These are phyloP conservation scores for Helicoverpa assulta DNA, from an alignment of 2,888 invertebrate genomes.

Conservation along the genomic window DNA sequence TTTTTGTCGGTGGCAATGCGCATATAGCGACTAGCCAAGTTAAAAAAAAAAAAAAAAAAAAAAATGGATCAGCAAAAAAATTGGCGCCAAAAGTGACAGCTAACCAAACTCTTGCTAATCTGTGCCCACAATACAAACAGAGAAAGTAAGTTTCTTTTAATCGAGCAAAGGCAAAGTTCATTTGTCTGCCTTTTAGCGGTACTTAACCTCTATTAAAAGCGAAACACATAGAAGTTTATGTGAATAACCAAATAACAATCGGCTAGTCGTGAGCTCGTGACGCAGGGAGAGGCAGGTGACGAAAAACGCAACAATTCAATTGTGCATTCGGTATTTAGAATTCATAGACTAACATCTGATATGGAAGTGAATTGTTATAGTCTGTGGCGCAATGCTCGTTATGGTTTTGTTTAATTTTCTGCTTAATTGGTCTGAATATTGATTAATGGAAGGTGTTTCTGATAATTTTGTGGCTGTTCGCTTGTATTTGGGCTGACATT, in stretches of 20 bases:
- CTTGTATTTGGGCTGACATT: slow-evolving; percentile 34
- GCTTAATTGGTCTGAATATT: slow-evolving; percentile 50
- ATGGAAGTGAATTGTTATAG: slow-evolving; percentile 64
- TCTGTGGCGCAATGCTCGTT: slow-evolving; percentile 39
- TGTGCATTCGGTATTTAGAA: slow-evolving; percentile 67
- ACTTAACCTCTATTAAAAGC: slow-evolving; percentile 70
- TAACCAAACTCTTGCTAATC: slow-evolving; percentile 7
- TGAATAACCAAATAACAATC: slow-evolving; percentile 68
- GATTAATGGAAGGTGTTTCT: slow-evolving; percentile 33
- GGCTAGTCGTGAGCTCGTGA: slow-evolving; percentile 72
- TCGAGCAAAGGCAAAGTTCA: slow-evolving; percentile 57
- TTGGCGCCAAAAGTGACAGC: slow-evolving; percentile 11
- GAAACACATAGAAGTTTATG: slow-evolving; percentile 64
- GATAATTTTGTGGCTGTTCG: slow-evolving; percentile 20
- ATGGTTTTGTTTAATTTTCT: slow-evolving; percentile 51
- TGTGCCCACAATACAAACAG: slow-evolving; percentile 15
- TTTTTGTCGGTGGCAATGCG: too few species aligned
- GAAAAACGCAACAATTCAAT: slow-evolving; percentile 76
- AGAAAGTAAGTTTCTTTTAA: slow-evolving; percentile 49
- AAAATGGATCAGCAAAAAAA: background rate
- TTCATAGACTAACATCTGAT: slow-evolving; percentile 63
- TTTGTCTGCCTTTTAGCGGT: slow-evolving; percentile 61
- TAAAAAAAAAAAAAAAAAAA: too few species aligned
- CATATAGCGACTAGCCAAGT: too few species aligned
- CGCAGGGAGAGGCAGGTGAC: slow-evolving; percentile 72